Evolutionary conservation across 2,113 vertebrate species (phyloP).

Genomic region (Apteryx mantelli): DNA sequence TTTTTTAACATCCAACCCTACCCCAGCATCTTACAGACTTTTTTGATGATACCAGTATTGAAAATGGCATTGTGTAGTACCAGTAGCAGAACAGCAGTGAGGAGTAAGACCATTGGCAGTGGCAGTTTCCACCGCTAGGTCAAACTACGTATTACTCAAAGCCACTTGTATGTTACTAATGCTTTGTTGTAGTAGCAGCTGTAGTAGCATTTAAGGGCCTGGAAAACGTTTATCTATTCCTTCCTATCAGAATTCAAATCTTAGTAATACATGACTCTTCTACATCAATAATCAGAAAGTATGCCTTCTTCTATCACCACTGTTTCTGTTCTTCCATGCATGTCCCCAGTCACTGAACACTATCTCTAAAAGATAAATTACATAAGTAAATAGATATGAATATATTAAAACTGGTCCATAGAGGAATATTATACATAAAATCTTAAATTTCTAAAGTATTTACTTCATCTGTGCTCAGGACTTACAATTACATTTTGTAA

Average conservation of each 20-base stretch:
- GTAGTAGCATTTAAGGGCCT: neutral
- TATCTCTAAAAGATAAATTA: neutral
- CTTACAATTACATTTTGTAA: neutral
- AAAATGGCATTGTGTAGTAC: neutral
- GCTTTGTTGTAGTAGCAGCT: neutral
- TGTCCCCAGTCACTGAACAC: accelerated
- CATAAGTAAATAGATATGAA: neutral
- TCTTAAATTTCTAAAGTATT: neutral
- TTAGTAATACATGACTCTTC: neutral
- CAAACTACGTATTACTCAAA: neutral
- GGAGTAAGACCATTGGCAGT: too few relatives aligned
- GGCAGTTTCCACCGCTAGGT: neutral
- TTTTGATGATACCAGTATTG: neutral
- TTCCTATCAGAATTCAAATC: neutral
- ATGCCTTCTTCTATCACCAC: neutral
- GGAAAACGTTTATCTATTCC: neutral
- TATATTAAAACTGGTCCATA: neutral
- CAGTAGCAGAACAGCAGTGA: neutral
- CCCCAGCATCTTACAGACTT: neutral
- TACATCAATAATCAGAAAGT: neutral
- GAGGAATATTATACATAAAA: neutral
- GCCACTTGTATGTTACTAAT: neutral
- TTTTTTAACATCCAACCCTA: neutral
- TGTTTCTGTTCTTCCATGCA: neutral
- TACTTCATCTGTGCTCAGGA: neutral